Evolutionary conservation across 1,140 invertebrate species (phyloP), one percentile per base, ranked within the genome.

Genomic region (Manduca sexta): DNA sequence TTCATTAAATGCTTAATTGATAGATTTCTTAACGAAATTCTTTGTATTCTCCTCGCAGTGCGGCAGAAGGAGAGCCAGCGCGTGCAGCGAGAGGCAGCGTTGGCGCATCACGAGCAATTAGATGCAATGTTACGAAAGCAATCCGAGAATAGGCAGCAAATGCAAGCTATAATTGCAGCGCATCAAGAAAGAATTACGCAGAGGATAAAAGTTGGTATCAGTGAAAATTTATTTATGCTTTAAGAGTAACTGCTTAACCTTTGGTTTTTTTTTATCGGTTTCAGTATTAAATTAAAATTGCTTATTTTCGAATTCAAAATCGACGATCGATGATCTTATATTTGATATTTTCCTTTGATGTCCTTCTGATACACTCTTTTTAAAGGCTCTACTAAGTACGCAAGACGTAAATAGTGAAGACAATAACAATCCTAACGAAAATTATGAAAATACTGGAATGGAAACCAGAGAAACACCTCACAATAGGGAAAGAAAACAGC

Each of bases 111-210:
- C 34, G 60, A 76, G 17, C 84, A 86, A 35, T 34, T 86, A 26
- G 76, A 85, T 30, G 59, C 73, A 8, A 74, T 87, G 66, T 42
- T 87, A 38, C 62, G 65, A 10, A 63, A 70, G 14, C 84, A 86
- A 52, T 67, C 72, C 1, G 67, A 74, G 10, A 79, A 86, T 34
- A 55, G 83, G 12, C 51, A 51, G 6, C 83, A 86, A 51, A 82
- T 87, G 75, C 85, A 87, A 51, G 47, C 64, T 0, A 73, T 86
- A 40, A 87, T 87, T n/a, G 53, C 69, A 3, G 65, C 76, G 2
- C 84, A 87, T 33, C 86, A 87, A 54, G 74, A 86, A 35, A 64
- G 84, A 17, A 87, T 87, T 15, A 83, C 81, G 3, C 68, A 81
- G 42, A 77, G 84, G 18, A 87, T 87, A 43, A 79, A 84, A 69